Percentiles rank a stretch among this genome's conserved stretches.
These are phyloP conservation scores for Percina caprodes DNA, from an alignment of 2,113 vertebrate species.

Conservation along the genomic window DNA sequence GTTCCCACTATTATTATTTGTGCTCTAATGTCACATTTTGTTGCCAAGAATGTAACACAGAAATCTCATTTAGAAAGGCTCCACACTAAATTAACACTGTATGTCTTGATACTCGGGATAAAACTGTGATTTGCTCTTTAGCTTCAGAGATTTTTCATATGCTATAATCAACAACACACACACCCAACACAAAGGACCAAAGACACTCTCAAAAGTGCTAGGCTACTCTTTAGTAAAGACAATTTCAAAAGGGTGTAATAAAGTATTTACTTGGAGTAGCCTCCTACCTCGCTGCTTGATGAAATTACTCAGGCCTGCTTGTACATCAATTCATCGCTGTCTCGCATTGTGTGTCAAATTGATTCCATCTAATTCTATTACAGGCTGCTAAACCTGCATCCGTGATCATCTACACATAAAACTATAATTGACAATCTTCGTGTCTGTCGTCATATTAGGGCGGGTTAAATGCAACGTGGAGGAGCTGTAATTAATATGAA, in stretches of 20 bases:
- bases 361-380: constrained; percentile 75
- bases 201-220: constrained; percentile 1
- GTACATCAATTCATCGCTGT: constrained; percentile 55
- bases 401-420: constrained; percentile 73
- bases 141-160: constrained; percentile 15
- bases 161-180: background rate
- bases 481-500: constrained; percentile 78
- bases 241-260: constrained; percentile 4
- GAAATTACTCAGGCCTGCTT: constrained; percentile 37
- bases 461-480: constrained; percentile 74
- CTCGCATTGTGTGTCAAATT: constrained; percentile 63
- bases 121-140: constrained; percentile 20
- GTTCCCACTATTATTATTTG: background rate
- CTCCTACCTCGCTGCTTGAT: constrained; percentile 20
- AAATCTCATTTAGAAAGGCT: constrained; percentile 10
- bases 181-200: background rate
- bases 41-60: background rate
- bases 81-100: constrained; percentile 3
- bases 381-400: constrained; percentile 67
- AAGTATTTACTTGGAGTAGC: constrained; percentile 28
- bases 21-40: constrained; percentile 20
- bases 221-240: background rate
- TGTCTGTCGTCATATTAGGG: constrained; percentile 72
- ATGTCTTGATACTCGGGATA: constrained; percentile 5
- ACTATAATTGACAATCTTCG: constrained; percentile 72